Base-by-base conservation (phyloP, 2,888 invertebrate genomes). In the Cryptosula pallasiana region DNA sequence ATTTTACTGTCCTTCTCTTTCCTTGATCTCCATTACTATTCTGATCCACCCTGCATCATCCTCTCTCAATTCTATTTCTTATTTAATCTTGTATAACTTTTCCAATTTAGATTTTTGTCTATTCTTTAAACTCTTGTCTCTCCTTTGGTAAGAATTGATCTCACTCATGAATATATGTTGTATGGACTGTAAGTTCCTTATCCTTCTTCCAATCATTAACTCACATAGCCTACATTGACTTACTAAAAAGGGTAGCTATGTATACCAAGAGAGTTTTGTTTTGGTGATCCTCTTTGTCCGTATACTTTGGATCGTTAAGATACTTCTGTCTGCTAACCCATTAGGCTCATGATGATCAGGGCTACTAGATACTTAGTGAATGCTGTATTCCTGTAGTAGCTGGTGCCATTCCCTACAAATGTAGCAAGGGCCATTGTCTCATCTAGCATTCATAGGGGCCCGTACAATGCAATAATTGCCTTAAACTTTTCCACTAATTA, bases 251-350 rank as follows among this genome's bases (percentile, higher is more conserved):
- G 5, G 25, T 57, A 23, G 57, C n/a, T 57, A 9, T 16, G n/a
- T 57, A 57, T n/a, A 23, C 57, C 25, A 57, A 5, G 3, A 57
- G 25, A 25, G 57, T 23, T 23, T n/a, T n/a, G n/a, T 57, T 57
- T 25, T 57, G 5, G 57, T 57, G n/a, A n/a, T n/a, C n/a, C n/a
- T n/a, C 57, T 57, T 57, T 5, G 3, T 57, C 57, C 57, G n/a
- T 23, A 57, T 9, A 5, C 57, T 25, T 57, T 57, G 5, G 3
- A 57, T 25, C 5, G 57, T 57, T 25, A 13, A 9, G 9, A 45
- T 20, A 45, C 45, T 45, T 45, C 45, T 57, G 13, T 57, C 57
- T 57, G 57, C 57, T 25, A 57, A 25, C 5, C 57, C 57, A 57
- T 57, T 57, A 57, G n/a, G 3, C 25, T 57, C 57, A 25, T 13